Base-by-base conservation (phyloP, 1,140 invertebrate species). In the Micrasema minimum region DNA sequence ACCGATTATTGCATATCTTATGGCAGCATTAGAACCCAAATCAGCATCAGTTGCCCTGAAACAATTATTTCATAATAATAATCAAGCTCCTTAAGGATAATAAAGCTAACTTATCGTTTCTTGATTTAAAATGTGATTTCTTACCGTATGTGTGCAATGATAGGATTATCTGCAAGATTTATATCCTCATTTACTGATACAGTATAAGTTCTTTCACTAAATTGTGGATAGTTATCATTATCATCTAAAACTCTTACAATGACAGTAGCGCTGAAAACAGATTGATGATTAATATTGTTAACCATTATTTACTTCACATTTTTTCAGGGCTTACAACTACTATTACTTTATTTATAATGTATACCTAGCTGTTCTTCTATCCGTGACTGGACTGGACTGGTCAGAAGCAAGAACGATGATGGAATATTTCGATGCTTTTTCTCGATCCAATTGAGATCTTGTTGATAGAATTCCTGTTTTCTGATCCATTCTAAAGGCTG, bases 151-250 rank as follows among this genome's bases (percentile, higher is more conserved):
- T 89, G 88, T 0, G 93, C 92, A 50, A 99, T 89, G 0, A 95
- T 90, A 2, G 96, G 96, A 78, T 93, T 93, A 12, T 89, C 88
- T 20, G 86, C 88, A 78, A 92, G 92, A 78, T 91, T 92, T 72
- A 93, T 87, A 80, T 98, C 94, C 82, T 99, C 97, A 1, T 92
- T 89, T 0, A 97, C 88, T 50, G 90, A 89, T 0, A 96, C 93
- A 0, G 91, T 91, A 79, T 98, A 98, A 0, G 93, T 93, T 35
- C 92, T 87, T 79, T 97, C 92, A 18, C 90, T 91, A 80, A 98
- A 99, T 82, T 97, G 95, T 0, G 97, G 97, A 78, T 96, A 95
- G 80, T 99, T 98, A 84, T 99, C 97, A 80, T 99, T 99, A 77
- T 97, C 96, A 78, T 99, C 97, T 4, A 93, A 78, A 0, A 99